phyloP scores from a whole-genome alignment of 2,797 vertebrate genomes.

The Danionella dracula region DNA sequence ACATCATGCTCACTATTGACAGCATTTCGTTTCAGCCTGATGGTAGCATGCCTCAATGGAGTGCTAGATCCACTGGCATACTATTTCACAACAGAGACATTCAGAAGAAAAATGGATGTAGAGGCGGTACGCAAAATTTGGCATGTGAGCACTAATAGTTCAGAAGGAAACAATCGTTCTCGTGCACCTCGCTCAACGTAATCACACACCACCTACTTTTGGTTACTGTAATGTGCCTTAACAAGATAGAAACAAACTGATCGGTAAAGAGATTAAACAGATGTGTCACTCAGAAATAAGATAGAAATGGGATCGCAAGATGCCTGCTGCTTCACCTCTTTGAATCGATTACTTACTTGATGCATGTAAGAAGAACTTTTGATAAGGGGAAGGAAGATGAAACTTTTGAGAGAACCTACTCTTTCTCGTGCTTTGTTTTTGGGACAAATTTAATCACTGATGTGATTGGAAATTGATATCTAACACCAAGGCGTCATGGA shows the following conservation, averaged over 20 bases:
- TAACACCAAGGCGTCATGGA: too few relatives aligned
- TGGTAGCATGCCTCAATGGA: constrained; percentile 64
- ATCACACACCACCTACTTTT: not conserved
- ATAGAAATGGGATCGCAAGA: not conserved
- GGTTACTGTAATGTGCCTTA: not conserved
- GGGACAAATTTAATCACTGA: too few relatives aligned
- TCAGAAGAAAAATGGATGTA: constrained; percentile 50
- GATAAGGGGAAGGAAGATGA: too few relatives aligned
- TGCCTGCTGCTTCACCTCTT: not conserved
- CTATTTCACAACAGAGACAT: constrained; percentile 71
- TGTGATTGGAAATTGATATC: too few relatives aligned
- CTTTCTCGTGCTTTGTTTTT: too few relatives aligned
- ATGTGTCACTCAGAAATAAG: not conserved
- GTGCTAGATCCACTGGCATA: constrained; percentile 66
- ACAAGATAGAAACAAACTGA: not conserved
- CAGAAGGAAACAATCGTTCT: constrained; percentile 31
- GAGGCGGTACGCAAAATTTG: constrained; percentile 35
- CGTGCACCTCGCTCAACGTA: constrained; percentile 26
- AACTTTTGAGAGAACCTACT: too few relatives aligned
- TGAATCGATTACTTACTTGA: too few relatives aligned
- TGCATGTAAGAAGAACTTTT: too few relatives aligned
- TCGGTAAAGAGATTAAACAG: not conserved
- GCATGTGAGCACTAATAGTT: constrained; percentile 46
- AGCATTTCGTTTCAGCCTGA: constrained; percentile 50
- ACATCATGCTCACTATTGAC: not conserved